Conservation (phyloP, 2,888 invertebrate genomes). For the Agonopterix arenella region DNA sequence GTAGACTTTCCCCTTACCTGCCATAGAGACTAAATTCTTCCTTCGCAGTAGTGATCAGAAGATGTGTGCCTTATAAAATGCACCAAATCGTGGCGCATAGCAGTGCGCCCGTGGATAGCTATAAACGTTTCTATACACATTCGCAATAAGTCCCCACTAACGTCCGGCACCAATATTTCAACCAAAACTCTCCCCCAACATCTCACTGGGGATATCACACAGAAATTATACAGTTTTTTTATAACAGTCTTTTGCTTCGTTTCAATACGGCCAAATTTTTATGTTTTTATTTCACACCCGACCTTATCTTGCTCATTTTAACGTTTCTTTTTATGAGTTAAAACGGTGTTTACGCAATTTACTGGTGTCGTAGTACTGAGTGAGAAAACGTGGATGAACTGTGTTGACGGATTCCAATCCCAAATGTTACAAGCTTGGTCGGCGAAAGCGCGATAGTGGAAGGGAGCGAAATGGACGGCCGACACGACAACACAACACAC, state of each 20-base stretch:
- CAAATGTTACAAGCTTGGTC: conserved; percentile 24
- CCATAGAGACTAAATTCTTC: conserved; percentile 59
- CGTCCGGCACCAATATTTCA: conserved; percentile 56
- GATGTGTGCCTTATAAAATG: conserved; percentile 87
- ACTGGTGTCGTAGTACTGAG: conserved; percentile 24
- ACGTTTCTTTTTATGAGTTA: conserved; percentile 15
- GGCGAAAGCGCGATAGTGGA: conserved; percentile 51
- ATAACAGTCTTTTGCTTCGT: conserved; percentile 28
- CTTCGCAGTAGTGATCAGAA: conserved; percentile 87
- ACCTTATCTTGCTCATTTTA: conserved; percentile 66
- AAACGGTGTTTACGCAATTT: conserved; percentile 30
- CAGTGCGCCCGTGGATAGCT: conserved; percentile 80
- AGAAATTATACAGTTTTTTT: conserved; percentile 56
- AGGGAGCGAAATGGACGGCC: conserved; percentile 19
- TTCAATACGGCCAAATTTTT: conserved; percentile 20
- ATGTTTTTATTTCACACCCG: conserved; percentile 62
- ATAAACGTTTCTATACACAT: conserved; percentile 76
- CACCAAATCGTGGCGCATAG: conserved; percentile 86
- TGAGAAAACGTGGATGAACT: conserved; percentile 32
- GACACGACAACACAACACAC: conserved; percentile 22
- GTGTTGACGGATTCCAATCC: too few relatives aligned
- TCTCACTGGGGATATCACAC: conserved; percentile 59
- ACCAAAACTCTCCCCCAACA: conserved; percentile 63
- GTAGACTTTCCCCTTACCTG: conserved; percentile 36
- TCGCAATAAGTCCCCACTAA: conserved; percentile 67